Percentiles rank a stretch among this genome's conserved stretches.
phyloP scores from a whole-genome alignment of 2,888 invertebrate species.

The Cistogaster globosa region DNA sequence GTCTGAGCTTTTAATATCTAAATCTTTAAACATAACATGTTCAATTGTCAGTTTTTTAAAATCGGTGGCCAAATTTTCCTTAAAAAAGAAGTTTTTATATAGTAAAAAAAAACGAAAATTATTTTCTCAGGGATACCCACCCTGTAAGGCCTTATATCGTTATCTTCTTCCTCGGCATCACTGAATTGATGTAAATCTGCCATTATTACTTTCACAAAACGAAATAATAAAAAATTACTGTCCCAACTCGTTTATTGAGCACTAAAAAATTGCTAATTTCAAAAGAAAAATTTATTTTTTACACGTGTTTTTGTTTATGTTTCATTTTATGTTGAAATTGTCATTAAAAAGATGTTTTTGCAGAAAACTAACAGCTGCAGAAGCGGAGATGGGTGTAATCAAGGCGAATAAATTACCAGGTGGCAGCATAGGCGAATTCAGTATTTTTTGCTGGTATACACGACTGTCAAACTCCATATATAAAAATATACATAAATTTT shows the following conservation, averaged over 20 bases:
- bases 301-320: conserved; percentile 61
- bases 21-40: conserved; percentile 76
- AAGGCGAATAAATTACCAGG: no score
- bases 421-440: no score
- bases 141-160: conserved; percentile 62
- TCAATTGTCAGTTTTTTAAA: conserved; percentile 78
- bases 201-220: conserved; percentile 61
- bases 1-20: conserved; percentile 65
- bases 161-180: conserved; percentile 81
- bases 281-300: not conserved
- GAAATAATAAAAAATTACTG: not conserved
- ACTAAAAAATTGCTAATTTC: not conserved
- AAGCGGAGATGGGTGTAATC: not conserved
- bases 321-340: not conserved
- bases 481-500: no score
- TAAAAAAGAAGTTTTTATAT: conserved; percentile 17
- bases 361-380: conserved; percentile 19
- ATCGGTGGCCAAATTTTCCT: conserved; percentile 75
- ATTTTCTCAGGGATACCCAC: conserved; percentile 26
- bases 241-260: not conserved
- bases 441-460: no score
- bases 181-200: conserved; percentile 79
- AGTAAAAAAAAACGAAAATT: not conserved
- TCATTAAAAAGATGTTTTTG: conserved; percentile 6
- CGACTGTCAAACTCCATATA: no score